Evolutionary conservation across 1,140 invertebrate species (phyloP).

Genomic region (Glossosoma conforme): DNA sequence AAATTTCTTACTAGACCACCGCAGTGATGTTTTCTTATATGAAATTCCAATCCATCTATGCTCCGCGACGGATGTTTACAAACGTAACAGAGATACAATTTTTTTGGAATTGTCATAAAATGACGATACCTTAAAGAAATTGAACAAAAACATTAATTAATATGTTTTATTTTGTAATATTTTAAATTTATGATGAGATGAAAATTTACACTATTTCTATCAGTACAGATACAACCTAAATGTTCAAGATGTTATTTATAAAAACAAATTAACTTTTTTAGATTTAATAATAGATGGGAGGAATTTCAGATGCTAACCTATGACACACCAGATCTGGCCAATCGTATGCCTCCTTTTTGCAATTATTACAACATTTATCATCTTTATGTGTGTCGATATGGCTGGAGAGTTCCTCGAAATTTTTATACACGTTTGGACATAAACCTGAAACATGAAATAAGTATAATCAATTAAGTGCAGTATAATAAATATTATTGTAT

Average conservation of each 20-base stretch:
- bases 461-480: neutral
- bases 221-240: no score
- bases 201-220: no score
- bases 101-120: conserved; percentile 19
- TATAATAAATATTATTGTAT: neutral
- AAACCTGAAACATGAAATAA: conserved; percentile 35
- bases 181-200: no score
- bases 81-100: neutral
- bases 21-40: conserved; percentile 1
- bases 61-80: neutral
- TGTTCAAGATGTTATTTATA: neutral
- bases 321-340: conserved; percentile 35
- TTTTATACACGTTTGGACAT: conserved; percentile 32
- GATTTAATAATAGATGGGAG: neutral
- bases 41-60: neutral
- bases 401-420: conserved; percentile 18
- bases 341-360: conserved; percentile 28
- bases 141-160: neutral
- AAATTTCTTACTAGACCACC: no score
- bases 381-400: conserved; percentile 33
- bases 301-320: conserved; percentile 25
- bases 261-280: neutral
- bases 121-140: conserved; percentile 25
- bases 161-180: neutral
- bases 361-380: conserved; percentile 31